These are phyloP conservation scores for Pan paniscus DNA, from an alignment of 2,113 vertebrate genomes.

Conservation along the genomic window DNA sequence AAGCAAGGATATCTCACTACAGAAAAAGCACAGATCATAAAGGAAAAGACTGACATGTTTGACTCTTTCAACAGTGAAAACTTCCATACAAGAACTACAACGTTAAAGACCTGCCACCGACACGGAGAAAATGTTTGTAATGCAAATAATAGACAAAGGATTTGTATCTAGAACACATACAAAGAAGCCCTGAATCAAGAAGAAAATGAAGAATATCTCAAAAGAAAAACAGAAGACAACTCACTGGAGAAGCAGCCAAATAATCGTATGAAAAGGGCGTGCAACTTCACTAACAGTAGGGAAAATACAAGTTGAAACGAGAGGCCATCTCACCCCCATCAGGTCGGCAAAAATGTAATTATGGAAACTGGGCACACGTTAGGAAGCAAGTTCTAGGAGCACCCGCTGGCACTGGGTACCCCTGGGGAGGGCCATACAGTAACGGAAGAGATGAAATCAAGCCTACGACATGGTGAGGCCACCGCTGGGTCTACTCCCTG, in stretches of 20 bases:
- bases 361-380: neutral
- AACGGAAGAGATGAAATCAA: neutral
- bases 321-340: neutral
- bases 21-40: neutral
- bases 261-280: neutral
- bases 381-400: neutral
- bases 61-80: neutral
- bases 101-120: neutral
- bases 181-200: neutral
- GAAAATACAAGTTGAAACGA: neutral
- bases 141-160: neutral
- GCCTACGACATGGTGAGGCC: fast-evolving
- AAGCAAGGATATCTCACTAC: neutral
- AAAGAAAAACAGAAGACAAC: neutral
- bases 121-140: neutral
- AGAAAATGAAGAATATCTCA: neutral
- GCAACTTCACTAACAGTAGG: neutral
- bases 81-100: neutral
- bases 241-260: neutral
- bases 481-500: neutral
- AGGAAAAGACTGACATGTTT: neutral
- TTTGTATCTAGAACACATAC: neutral
- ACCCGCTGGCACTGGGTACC: neutral
- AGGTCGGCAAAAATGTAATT: neutral
- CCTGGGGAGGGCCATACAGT: neutral